Evolutionary conservation across 2,797 vertebrate species (phyloP), one percentile per base, ranked within the genome.

Genomic region (Catostomus latipinnis): DNA sequence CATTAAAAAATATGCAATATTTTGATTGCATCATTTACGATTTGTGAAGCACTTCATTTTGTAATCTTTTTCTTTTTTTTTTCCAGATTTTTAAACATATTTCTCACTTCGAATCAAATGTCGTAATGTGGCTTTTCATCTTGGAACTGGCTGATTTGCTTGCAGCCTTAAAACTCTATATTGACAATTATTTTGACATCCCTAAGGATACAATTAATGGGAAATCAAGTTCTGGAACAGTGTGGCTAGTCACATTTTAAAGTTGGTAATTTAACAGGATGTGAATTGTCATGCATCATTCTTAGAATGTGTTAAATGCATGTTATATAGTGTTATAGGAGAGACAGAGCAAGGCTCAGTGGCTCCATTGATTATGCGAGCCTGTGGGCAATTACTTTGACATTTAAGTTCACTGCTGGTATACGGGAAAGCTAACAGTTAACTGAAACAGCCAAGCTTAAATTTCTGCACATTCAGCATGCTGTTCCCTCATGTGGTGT

Each of bases 401-500:
- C 74, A 77, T 11, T 77, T 81, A 83, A 76, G 63, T 62, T 78
- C 76, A 63, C 45, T 16, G 49, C 52, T 49, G 68, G 13, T n/a
- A 6, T 45, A 63, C 34, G 46, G 78, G 78, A 80, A 81, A 56
- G 82, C 69, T 52, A 67, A 71, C 78, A 63, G 69, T 81, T 81
- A 61, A 67, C 57, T 69, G 62, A 76, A 81, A 81, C 56, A 77
- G 68, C 66, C 71, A 34, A 77, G 74, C 61, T 77, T 71, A 68
- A 61, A 54, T 72, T 77, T 81, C 74, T 81, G 82, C 70, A 62
- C 48, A 74, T 71, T 81, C 82, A 83, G 78, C 82, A 73, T 49
- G 14, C 49, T 50, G 11, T 67, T 62, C 9, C 73, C 69, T 73
- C 68, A 67, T 68, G 50, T 52, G 49, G 10, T 46, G 67, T 71